Conservation (phyloP, 2,888 invertebrate genomes). For the Gymnocheta viridis region DNA sequence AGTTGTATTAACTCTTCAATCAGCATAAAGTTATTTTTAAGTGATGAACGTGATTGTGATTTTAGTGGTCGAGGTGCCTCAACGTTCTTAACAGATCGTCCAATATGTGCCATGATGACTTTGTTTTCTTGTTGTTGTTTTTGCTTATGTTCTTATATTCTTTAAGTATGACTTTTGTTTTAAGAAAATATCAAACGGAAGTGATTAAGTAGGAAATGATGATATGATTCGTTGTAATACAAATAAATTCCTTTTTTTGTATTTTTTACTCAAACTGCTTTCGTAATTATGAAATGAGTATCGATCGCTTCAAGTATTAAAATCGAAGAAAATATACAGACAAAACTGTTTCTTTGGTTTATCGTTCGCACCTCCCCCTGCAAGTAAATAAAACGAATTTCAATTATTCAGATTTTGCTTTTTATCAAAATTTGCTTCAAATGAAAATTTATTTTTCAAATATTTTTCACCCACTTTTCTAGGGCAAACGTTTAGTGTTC, state of each 20-base stretch:
- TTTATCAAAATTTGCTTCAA: not conserved
- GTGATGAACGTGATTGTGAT: constrained; percentile 83
- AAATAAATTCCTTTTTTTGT: constrained; percentile 27
- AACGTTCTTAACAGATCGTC: constrained; percentile 88
- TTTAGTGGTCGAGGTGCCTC: constrained; percentile 90
- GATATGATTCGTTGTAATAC: constrained; percentile 59
- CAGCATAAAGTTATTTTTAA: constrained; percentile 82
- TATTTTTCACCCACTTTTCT: not conserved
- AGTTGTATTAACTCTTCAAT: constrained; percentile 92
- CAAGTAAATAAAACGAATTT: constrained; percentile 68
- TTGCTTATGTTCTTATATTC: not conserved
- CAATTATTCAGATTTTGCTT: not conserved
- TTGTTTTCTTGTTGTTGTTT: constrained; percentile 15
- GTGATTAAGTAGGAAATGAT: constrained; percentile 18
- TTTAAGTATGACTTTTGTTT: constrained; percentile 3
- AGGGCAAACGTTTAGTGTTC: too few species aligned
- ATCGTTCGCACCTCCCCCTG: constrained; percentile 82
- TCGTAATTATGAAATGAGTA: constrained; percentile 71
- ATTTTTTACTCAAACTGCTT: constrained; percentile 64
- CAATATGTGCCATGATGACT: constrained; percentile 83
- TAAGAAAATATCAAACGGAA: constrained; percentile 1
- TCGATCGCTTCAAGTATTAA: constrained; percentile 74
- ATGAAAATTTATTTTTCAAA: not conserved
- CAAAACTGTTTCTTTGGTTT: constrained; percentile 72
- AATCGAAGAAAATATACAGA: constrained; percentile 76